Conservation (phyloP, 2,797 vertebrate species). For the Chaetodon trifasciatus region DNA sequence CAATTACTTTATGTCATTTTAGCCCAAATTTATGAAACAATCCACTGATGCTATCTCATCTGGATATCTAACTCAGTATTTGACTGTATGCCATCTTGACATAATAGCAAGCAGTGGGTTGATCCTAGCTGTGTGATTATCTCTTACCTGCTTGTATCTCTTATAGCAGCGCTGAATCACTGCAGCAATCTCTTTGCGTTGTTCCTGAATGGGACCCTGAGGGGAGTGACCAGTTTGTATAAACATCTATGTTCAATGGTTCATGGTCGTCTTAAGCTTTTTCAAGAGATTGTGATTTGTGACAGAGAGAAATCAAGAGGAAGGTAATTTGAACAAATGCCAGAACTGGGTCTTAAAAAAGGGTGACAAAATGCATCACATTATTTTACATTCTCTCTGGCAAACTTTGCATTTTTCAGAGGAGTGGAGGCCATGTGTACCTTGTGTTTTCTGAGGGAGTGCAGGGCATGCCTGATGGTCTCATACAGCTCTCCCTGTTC, state of each 20-base stretch:
- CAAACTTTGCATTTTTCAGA: not conserved
- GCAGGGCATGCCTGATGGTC: conserved; percentile 95
- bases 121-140: not conserved
- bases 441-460: conserved; percentile 98
- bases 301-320: not conserved
- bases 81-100: not conserved
- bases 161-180: conserved; percentile 99
- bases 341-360: not conserved
- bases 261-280: conserved; percentile 6
- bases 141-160: conserved; percentile 97
- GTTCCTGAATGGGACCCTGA: conserved; percentile 92
- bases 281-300: conserved; percentile 3
- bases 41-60: not conserved
- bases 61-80: not conserved
- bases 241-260: conserved; percentile 14
- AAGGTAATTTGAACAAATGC: not conserved
- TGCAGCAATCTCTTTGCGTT: conserved; percentile 96
- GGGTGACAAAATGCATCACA: not conserved
- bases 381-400: not conserved
- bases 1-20: not conserved
- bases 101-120: not conserved
- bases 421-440: conserved; percentile 73
- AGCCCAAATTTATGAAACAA: not conserved
- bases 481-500: conserved; percentile 97
- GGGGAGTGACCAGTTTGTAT: conserved; percentile 14